Base-by-base conservation (phyloP, 2,797 vertebrate species). In the Pseudochaenichthys georgianus region DNA sequence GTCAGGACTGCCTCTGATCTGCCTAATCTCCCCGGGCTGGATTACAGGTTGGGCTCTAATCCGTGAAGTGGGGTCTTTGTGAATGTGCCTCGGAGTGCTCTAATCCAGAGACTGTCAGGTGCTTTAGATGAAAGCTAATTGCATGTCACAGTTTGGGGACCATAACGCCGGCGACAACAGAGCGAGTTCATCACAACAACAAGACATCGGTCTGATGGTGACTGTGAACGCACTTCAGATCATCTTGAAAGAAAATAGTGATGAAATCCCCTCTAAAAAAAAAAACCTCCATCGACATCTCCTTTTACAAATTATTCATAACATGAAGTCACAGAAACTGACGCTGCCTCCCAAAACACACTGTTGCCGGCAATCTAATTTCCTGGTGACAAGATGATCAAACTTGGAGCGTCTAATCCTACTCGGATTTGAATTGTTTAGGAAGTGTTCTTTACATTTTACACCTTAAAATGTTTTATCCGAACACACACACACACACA, bases 11-110 rank as follows among this genome's bases (percentile, higher is more conserved):
- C 78, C 82, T 89, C 89, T 92, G 91, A 93, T 94, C 92, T 93
- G 87, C 73, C 87, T 91, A 92, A 93, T 92, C 92, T 91, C 90
- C 84, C 64, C 57, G 51, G 89, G 87, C 86, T 83, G 89, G 89
- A 93, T 92, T 92, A 93, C 91, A 93, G 90, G 92, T 92, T 90
- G 89, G 90, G 86, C 71, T 91, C 68, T 94, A 92, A 94, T 94
- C 92, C 88, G 64, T 81, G 83, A 89, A 91, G 89, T 91, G 88
- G 87, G 88, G 81, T 88, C 91, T 91, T 85, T 85, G 79, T 78
- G 88, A 91, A 84, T 81, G 88, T 87, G 81, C 77, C 83, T 86
- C 63, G 16, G 76, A 81, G 84, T 73, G 82, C 76, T 89, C 89
- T 93, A 91, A 94, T 91, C 90, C 87, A 78, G 80, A 82, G 83